Evolutionary conservation across 2,888 invertebrate genomes (phyloP), one percentile per base, ranked within the genome.

Genomic region (Drosophila colorata): DNA sequence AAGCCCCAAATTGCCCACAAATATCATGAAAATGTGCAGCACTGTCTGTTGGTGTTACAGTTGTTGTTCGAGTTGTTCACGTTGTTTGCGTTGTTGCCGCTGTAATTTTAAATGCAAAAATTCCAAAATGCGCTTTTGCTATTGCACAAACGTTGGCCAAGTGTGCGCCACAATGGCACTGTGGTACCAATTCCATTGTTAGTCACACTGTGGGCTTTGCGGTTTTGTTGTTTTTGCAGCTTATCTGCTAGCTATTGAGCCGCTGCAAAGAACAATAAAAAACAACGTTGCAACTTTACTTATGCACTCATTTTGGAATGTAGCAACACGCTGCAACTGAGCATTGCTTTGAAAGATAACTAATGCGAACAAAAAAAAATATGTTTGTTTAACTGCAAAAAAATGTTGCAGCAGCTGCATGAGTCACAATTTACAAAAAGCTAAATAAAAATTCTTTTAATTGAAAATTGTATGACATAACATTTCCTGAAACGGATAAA

Each of bases 121-220:
- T 69, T 65, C 69, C 72, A 58, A 85, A 87, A 70, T 82, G 65
- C 76, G 63, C 86, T 71, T 82, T 78, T 58, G 69, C 51, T 66
- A 53, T 82, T 82, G 82, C 88, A 78, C 72, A 78, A 84, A 80
- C 64, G 49, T 78, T 59, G 44, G 75, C 78, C 81, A 64, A 78
- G 69, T 71, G 68, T 69, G 78, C 80, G 56, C 63, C 70, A 59
- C 48, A 72, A 68, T 60, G 49, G 51, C 59, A 60, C 25, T 37
- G 56, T 43, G 56, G 31, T 77, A 53, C 77, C 56, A 64, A 44
- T 67, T 72, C 69, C 69, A 69, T 75, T 75, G 75, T 73, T 75
- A 66, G 59, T 66, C 73, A 63, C 68, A 61, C 47, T 48, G 38
- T 52, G 43, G 40, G 56, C 63, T 66, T 48, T 76, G 49, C 43